Base-by-base conservation (phyloP, 1,140 invertebrate species). In the Acromyrmex charruanus region DNA sequence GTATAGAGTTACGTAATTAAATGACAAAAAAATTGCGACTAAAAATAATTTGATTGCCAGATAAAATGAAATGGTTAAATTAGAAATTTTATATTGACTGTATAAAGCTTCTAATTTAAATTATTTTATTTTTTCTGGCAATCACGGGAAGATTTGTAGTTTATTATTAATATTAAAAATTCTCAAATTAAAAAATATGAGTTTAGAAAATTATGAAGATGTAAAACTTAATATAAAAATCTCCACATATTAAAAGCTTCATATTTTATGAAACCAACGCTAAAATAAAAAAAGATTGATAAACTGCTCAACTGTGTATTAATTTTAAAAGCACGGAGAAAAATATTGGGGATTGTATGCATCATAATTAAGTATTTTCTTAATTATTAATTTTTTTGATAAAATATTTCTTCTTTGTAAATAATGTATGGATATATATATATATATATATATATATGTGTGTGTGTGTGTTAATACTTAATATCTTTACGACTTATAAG, bases 281-380 rank as follows among this genome's bases (percentile, higher is more conserved):
- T 16, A 28, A 14, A 49, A 49, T 2, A 1, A 25, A 53, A 25
- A 72, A 72, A 18, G 25, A 72, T 25, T 0, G 9, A 25, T 53
- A 28, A 53, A 18, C n/a, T 21, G 16, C 16, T 7, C 7, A 39
- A 66, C 0, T 2, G 2, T 44, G 2, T 2, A 10, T 21, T 5
- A n/a, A n/a, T 3, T 59, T 63, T 3, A 18, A n/a, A 21, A 58
- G n/a, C 10, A n/a, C 9, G 12, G 18, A 58, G 31, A 28, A 18
- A 16, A 18, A 55, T 59, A 61, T 74, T 25, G 18, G 10, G 9
- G 25, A 58, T 71, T 71, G 25, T 28, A 28, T 14, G 16, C 16
- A 44, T 79, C 12, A 79, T 66, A 80, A 55, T 25, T 16, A 61
- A n/a, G 16, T 12, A 28, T 51, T 59, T 49, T 9, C 18, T 59